These are phyloP conservation scores for Syngnathus rostellatus DNA, from an alignment of 2,797 vertebrate genomes.

Conservation along the genomic window DNA sequence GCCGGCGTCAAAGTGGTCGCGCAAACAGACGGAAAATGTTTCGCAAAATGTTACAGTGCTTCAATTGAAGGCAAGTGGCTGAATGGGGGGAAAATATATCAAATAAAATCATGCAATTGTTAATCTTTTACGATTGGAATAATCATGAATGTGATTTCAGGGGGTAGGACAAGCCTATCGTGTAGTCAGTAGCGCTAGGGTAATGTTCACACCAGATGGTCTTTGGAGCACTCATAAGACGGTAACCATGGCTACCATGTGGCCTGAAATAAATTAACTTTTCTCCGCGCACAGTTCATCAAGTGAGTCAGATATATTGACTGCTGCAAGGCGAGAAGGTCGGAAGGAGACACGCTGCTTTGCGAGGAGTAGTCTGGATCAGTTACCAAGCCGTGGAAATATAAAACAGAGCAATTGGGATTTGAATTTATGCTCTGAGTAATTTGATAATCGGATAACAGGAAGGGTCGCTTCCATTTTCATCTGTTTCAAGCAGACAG, in stretches of 20 bases:
- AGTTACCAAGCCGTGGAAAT: constrained; percentile 50
- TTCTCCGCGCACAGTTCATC: constrained; percentile 66
- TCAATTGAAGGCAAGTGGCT: constrained; percentile 8
- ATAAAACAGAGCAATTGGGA: constrained; percentile 32
- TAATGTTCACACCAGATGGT: constrained; percentile 87
- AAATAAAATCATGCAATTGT: constrained; percentile 8
- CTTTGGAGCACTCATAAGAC: constrained; percentile 71
- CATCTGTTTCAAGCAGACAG: constrained; percentile 22
- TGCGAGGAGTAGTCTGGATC: constrained; percentile 49
- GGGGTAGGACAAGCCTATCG: constrained; percentile 46
- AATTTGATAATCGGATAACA: constrained; percentile 26
- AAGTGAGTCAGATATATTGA: constrained; percentile 73
- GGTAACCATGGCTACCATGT: constrained; percentile 75
- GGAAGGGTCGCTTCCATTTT: constrained; percentile 10
- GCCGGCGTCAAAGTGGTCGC: constrained; percentile 13
- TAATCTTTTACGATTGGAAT: constrained; percentile 2
- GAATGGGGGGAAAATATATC: constrained; percentile 10
- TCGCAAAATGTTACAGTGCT: constrained; percentile 23
- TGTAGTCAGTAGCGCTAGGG: constrained; percentile 56
- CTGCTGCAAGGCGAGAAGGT: constrained; percentile 34
- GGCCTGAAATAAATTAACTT: constrained; percentile 76
- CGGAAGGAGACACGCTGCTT: constrained; percentile 19
- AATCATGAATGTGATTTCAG: constrained; percentile 8
- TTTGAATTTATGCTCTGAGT: constrained; percentile 32
- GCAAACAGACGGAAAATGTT: constrained; percentile 39